phyloP scores from a whole-genome alignment of 1,140 invertebrate genomes.

The Centruroides vittatus region DNA sequence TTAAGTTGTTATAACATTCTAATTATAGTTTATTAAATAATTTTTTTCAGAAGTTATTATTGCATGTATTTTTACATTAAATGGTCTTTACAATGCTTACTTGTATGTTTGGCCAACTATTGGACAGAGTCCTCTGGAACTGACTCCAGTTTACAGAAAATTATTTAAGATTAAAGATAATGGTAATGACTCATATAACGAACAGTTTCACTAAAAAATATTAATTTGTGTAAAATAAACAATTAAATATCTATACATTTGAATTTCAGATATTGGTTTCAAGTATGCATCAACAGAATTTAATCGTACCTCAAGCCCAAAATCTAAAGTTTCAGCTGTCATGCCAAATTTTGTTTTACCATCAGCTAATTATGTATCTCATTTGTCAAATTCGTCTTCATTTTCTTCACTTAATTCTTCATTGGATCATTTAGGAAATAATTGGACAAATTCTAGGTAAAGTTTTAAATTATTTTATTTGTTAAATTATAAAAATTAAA shows the following conservation, averaged over 20 bases:
- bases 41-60: neutral
- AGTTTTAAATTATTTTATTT: neutral
- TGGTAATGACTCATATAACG: slow-evolving; percentile 14
- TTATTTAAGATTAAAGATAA: slow-evolving; percentile 14
- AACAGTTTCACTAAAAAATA: neutral
- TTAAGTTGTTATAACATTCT: too few species aligned
- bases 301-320: neutral
- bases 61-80: neutral
- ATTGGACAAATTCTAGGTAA: neutral
- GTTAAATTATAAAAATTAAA: too few species aligned
- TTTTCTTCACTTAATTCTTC: neutral
- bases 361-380: slow-evolving; percentile 1
- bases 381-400: neutral
- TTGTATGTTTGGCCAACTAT: slow-evolving; percentile 5
- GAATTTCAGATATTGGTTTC: neutral
- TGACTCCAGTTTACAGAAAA: slow-evolving; percentile 9
- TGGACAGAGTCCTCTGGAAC: slow-evolving; percentile 3
- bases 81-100: neutral
- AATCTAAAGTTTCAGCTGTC: neutral
- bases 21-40: too few species aligned
- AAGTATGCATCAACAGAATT: neutral
- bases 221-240: neutral
- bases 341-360: neutral
- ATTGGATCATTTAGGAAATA: slow-evolving; percentile 4
- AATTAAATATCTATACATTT: too few species aligned